A percentile compares a stretch with the other conserved stretches of the same genome.
These are phyloP conservation scores for Hipparchia sbordonii DNA, from an alignment of 2,888 invertebrate genomes.

Conservation along the genomic window DNA sequence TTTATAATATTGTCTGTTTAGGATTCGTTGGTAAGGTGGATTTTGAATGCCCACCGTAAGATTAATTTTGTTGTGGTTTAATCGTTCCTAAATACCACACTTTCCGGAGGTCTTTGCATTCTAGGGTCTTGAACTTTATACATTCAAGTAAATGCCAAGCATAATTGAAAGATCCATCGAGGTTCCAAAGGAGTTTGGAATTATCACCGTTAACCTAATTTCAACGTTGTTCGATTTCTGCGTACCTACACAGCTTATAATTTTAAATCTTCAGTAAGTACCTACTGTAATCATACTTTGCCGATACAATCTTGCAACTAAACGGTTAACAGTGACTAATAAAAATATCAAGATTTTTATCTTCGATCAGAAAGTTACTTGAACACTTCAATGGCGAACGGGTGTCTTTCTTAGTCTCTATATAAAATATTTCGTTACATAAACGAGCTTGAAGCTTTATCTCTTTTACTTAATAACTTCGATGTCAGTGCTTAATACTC, in stretches of 20 bases:
- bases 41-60: too few species aligned
- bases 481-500: background rate
- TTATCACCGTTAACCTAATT: constrained; percentile 7
- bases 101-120: background rate
- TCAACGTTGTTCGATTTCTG: background rate
- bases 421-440: constrained; percentile 10
- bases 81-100: background rate
- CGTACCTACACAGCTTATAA: background rate
- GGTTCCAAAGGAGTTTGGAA: background rate
- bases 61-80: background rate
- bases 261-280: constrained; percentile 4
- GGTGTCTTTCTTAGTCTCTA: background rate
- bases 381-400: constrained; percentile 5
- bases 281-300: constrained; percentile 15
- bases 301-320: constrained; percentile 2
- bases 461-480: background rate
- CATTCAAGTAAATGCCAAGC: background rate
- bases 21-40: too few species aligned
- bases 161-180: constrained; percentile 1
- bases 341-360: constrained; percentile 6
- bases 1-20: too few species aligned
- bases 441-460: background rate
- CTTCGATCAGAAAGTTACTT: constrained; percentile 15
- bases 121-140: background rate
- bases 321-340: constrained; percentile 4